Evolutionary conservation across 2,888 invertebrate genomes (phyloP), one percentile per base, ranked within the genome.

Genomic region (Celastrina argiolus): DNA sequence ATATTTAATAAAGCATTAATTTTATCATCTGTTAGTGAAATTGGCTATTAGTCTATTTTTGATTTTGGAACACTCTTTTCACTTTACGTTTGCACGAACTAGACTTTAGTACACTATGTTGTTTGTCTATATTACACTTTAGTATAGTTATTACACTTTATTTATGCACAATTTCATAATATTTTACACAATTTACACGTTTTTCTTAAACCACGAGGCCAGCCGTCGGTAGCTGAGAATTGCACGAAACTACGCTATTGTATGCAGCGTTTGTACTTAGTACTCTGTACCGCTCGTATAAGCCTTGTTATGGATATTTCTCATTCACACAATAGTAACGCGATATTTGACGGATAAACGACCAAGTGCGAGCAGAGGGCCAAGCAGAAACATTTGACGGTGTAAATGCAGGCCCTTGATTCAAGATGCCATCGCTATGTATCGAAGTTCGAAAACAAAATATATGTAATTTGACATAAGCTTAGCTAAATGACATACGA

Each of bases 161-260:
- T n/a, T n/a, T n/a, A n/a, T n/a, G n/a, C n/a, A n/a, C n/a, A n/a
- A 31, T 36, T 34, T 22, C 22, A 39, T 36, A 36, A 61, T 61
- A 22, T 59, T 34, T 28, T 34, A 31, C 22, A 51, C 45, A 45
- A 31, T 58, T 58, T 39, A 36, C 36, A 36, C 34, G 12, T 36
- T 61, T 61, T 61, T 58, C 22, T 61, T 36, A 69, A 70, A 68
- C 66, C 69, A 76, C 75, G 77, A 81, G 81, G 82, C 84, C 84
- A 82, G 82, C 81, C 87, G 88, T 83, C 84, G 83, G 87, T 88
- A 85, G 85, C 89, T 88, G 88, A 77, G 86, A 84, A 82, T 83
- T 79, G 81, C 85, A 87, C 83, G 83, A 84, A 82, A 85, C 88
- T 84, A 82, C 84, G 78, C 92, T 85, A 87, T 93, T 92, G 84